Evolutionary conservation across 2,797 vertebrate species (phyloP).

Genomic region (Holocentrus rufus): DNA sequence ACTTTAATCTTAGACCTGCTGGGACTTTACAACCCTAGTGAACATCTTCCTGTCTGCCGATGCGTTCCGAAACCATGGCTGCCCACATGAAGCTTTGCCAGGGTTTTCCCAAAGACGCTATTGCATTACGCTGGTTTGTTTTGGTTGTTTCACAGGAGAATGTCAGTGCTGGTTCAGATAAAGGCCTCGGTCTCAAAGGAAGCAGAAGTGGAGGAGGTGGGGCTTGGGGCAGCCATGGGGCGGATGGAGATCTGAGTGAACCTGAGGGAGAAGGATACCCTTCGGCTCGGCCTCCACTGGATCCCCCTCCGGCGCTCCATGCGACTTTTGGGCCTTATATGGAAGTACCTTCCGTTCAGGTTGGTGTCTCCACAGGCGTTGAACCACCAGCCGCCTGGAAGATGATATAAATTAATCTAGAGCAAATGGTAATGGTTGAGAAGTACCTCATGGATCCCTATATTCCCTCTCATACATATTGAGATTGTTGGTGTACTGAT

Average conservation of each 20-base stretch:
- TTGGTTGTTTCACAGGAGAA: constrained; percentile 8
- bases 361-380: constrained; percentile 85
- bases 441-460: background rate
- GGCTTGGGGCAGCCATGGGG: constrained; percentile 29
- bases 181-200: constrained; percentile 38
- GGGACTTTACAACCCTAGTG: background rate
- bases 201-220: constrained; percentile 2
- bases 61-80: constrained; percentile 6
- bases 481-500: background rate
- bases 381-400: constrained; percentile 92
- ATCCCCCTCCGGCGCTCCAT: constrained; percentile 82
- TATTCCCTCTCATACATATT: background rate
- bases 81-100: background rate
- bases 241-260: constrained; percentile 88
- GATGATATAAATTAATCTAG: constrained; percentile 13
- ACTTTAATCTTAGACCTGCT: constrained; percentile 5
- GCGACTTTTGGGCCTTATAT: constrained; percentile 77
- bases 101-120: constrained; percentile 33
- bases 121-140: constrained; percentile 9
- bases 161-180: constrained; percentile 23
- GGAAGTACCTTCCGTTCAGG: constrained; percentile 88
- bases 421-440: background rate
- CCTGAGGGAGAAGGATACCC: constrained; percentile 80
- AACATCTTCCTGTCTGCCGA: constrained; percentile 2
- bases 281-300: constrained; percentile 83